phyloP scores from a whole-genome alignment of 2,113 vertebrate genomes.

The Mohoua ochrocephala region DNA sequence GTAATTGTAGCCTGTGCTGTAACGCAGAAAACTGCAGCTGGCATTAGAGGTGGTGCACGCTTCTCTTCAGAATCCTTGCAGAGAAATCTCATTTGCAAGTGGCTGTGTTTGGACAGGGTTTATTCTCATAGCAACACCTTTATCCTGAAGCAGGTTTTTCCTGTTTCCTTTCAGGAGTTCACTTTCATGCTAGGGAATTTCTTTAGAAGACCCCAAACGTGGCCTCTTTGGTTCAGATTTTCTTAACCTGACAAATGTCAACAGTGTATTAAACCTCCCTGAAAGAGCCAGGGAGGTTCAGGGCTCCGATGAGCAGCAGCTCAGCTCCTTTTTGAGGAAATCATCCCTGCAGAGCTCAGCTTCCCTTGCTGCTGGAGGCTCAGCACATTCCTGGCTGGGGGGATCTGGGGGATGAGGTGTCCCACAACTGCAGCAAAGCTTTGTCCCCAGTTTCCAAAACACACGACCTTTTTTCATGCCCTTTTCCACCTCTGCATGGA shows the following conservation, averaged over 20 bases:
- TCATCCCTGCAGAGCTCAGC: background rate
- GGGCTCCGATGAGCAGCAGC: background rate
- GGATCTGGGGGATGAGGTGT: background rate
- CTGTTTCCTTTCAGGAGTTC: slow-evolving; percentile 2
- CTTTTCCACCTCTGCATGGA: background rate
- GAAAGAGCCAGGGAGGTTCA: background rate
- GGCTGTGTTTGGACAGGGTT: slow-evolving; percentile 39
- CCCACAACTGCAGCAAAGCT: background rate
- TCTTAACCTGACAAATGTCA: background rate
- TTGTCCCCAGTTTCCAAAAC: background rate
- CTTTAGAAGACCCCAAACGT: background rate
- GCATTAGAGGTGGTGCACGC: background rate
- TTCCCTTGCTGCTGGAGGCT: background rate
- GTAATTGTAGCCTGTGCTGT: background rate
- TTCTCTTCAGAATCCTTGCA: background rate
- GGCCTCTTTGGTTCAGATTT: background rate
- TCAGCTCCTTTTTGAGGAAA: background rate
- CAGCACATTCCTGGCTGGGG: background rate
- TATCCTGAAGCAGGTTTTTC: slow-evolving; percentile 58
- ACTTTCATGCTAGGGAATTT: background rate
- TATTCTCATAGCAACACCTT: slow-evolving; percentile 28
- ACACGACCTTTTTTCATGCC: background rate
- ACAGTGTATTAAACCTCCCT: background rate
- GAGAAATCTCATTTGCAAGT: background rate
- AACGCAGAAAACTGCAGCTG: background rate